Percentiles rank a stretch among this genome's conserved stretches.
phyloP scores from a whole-genome alignment of 1,140 invertebrate genomes.

The Laupala kohalensis region DNA sequence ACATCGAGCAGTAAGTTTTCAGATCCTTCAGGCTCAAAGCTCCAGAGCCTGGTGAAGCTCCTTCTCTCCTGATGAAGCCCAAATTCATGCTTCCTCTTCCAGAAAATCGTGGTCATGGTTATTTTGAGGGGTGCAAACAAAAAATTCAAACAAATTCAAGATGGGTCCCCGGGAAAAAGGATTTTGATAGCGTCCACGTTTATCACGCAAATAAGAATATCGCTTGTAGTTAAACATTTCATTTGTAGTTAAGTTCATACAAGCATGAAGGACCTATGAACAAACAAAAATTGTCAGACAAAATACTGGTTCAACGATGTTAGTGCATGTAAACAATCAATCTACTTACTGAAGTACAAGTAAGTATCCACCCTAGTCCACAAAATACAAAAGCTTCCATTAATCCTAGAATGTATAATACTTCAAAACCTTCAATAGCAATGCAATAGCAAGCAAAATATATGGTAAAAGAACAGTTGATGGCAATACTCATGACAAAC shows the following conservation, averaged over 20 bases:
- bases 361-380: slow-evolving; percentile 71
- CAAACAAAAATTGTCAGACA: background rate
- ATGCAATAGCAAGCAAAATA: slow-evolving; percentile 82
- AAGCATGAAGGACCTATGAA: slow-evolving; percentile 63
- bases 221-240: slow-evolving; percentile 88
- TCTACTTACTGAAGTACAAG: slow-evolving; percentile 68
- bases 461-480: slow-evolving; percentile 73
- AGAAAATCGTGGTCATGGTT: slow-evolving; percentile 55
- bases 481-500: slow-evolving; percentile 71
- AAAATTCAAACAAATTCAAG: slow-evolving; percentile 78
- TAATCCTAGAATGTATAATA: slow-evolving; percentile 65
- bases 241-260: slow-evolving; percentile 85
- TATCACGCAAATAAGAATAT: slow-evolving; percentile 76
- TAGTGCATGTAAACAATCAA: background rate
- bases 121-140: slow-evolving; percentile 64
- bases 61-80: too few species aligned
- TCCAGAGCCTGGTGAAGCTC: too few species aligned
- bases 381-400: slow-evolving; percentile 72
- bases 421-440: slow-evolving; percentile 67
- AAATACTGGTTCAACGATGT: background rate
- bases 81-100: slow-evolving; percentile 35
- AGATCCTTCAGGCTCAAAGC: too few species aligned
- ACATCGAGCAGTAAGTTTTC: too few species aligned
- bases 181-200: slow-evolving; percentile 73
- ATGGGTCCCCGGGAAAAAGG: slow-evolving; percentile 76